Evolutionary conservation across 2,888 invertebrate species (phyloP).

Genomic region (Saturnia pavonia): DNA sequence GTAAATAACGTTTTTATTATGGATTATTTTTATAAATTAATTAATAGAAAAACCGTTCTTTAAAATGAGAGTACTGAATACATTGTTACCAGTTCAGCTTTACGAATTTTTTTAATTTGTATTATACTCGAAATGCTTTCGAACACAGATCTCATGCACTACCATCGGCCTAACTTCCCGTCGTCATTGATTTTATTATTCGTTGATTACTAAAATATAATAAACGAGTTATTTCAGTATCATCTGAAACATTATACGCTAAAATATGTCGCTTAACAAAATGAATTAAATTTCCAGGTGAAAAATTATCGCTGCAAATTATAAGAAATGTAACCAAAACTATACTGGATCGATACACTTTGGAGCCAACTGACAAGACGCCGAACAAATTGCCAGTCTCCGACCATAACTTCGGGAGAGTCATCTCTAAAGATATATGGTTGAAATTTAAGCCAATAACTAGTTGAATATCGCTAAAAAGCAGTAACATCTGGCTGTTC

Average conservation of each 20-base stretch:
- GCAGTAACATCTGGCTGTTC: not conserved
- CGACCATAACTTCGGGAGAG: conserved; percentile 63
- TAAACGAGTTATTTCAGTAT: not conserved
- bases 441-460: conserved; percentile 49
- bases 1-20: too few species aligned
- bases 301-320: conserved; percentile 58
- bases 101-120: too few species aligned
- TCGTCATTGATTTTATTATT: not conserved
- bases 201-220: not conserved
- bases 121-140: too few species aligned
- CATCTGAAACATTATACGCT: not conserved
- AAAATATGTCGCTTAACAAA: not conserved
- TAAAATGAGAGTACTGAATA: too few species aligned
- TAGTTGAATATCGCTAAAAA: not conserved
- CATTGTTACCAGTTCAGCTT: too few species aligned
- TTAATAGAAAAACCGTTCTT: too few species aligned
- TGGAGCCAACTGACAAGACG: conserved; percentile 53
- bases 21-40: too few species aligned
- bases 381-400: conserved; percentile 46
- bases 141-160: too few species aligned
- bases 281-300: conserved; percentile 54
- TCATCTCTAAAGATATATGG: conserved; percentile 60
- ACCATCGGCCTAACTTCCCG: not conserved
- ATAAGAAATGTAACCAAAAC: conserved; percentile 48
- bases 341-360: conserved; percentile 51